Percentiles rank a stretch among this genome's conserved stretches.
Conservation (phyloP, 2,797 vertebrate genomes). For the Centropyge bicolor region DNA sequence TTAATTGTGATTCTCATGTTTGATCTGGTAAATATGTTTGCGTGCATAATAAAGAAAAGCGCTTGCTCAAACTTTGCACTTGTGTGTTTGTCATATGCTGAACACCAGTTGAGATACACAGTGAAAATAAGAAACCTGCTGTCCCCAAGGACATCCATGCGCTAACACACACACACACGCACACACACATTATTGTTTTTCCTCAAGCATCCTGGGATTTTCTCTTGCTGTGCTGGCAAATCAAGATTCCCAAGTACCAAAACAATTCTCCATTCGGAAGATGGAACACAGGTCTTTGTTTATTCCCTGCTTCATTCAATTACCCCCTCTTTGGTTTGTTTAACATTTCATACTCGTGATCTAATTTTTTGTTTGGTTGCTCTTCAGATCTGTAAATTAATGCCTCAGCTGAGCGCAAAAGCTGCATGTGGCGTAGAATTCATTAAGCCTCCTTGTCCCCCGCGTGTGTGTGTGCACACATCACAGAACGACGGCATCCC, state of each 20-base stretch:
- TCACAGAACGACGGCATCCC: conserved; percentile 71
- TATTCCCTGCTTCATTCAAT: conserved; percentile 83
- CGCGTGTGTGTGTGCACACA: conserved; percentile 49
- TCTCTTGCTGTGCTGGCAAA: conserved; percentile 60
- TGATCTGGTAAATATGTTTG: conserved; percentile 56
- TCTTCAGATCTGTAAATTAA: conserved; percentile 85
- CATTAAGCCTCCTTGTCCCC: conserved; percentile 73
- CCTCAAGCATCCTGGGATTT: conserved; percentile 60
- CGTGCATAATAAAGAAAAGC: conserved; percentile 52
- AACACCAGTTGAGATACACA: conserved; percentile 52
- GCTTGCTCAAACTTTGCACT: conserved; percentile 51
- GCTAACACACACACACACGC: conserved; percentile 23
- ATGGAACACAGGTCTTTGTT: conserved; percentile 78
- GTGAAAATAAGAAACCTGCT: conserved; percentile 32
- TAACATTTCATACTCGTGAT: conserved; percentile 80
- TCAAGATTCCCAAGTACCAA: conserved; percentile 70
- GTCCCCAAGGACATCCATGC: conserved; percentile 37
- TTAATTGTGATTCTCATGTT: conserved; percentile 45
- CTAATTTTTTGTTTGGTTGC: conserved; percentile 81
- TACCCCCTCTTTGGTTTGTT: conserved; percentile 82
- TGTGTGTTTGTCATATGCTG: conserved; percentile 57
- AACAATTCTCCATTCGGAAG: conserved; percentile 76
- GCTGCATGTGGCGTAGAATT: conserved; percentile 82
- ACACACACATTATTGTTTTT: conserved; percentile 49
- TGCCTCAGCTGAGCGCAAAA: conserved; percentile 75